Evolutionary conservation across 2,797 vertebrate species (phyloP), one percentile per base, ranked within the genome.

Genomic region (Meda fulgida): DNA sequence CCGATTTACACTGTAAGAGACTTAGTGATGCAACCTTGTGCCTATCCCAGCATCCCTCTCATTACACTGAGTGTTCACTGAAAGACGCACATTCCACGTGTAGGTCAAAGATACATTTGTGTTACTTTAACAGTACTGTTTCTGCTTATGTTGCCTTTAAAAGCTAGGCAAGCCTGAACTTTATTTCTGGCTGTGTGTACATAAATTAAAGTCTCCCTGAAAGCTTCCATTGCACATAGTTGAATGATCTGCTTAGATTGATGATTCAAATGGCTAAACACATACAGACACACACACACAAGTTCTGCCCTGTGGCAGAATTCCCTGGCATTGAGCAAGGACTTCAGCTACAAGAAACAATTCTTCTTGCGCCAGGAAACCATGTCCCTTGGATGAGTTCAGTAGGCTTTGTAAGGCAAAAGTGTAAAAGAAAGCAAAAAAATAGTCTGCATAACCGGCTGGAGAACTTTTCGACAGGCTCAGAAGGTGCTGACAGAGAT

Each of bases 11-110:
- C 91, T 29, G 36, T 36, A 81, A 75, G 89, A 91, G 90, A 93
- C 87, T 93, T 89, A 92, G 89, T 29, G 83, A 88, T 70, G 87
- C 81, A 80, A 87, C 82, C 76, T 89, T 43, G 21, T 89, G 78
- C 79, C 86, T 66, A 85, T 89, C 87, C 88, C 85, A 84, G 86
- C 81, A 79, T 85, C 90, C 83, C 84, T 82, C 85, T 92, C 91
- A 92, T 93, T 92, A 93, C 88, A 79, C 72, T 87, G 91, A 93
- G 91, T 93, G 92, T 89, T 91, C 86, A 84, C 90, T 85, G 90
- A 92, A 58, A 53, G 81, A 93, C 91, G 89, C 60, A 75, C 31
- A 83, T 65, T 65, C 40, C 43, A 76, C 8, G 18, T 65, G 53
- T 73, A 65, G 43, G 38, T 46, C 70, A 65, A 43, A 58, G 36